These are phyloP conservation scores for Xanthia togata DNA, from an alignment of 2,888 invertebrate genomes.

Conservation along the genomic window DNA sequence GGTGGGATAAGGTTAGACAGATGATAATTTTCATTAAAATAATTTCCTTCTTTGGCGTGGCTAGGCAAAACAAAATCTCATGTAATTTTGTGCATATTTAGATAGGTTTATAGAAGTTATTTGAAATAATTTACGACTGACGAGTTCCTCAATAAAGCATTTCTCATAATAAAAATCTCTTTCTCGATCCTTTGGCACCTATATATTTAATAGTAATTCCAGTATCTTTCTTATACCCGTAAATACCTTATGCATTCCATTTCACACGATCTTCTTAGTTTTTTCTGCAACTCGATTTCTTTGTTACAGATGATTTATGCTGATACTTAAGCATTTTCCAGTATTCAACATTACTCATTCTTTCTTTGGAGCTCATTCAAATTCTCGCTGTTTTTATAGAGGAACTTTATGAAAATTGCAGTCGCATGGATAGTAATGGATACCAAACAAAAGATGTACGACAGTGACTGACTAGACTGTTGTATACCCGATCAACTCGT, in stretches of 20 bases:
- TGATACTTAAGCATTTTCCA: slow-evolving; percentile 76
- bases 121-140: slow-evolving; percentile 6
- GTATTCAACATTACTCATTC: slow-evolving; percentile 72
- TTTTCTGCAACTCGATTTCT: slow-evolving; percentile 70
- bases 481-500: background rate
- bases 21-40: background rate
- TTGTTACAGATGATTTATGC: slow-evolving; percentile 77
- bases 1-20: no score
- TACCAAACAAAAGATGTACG: slow-evolving; percentile 26
- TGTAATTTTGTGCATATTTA: background rate
- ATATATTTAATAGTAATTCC: slow-evolving; percentile 48
- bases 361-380: slow-evolving; percentile 65
- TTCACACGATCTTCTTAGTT: slow-evolving; percentile 66
- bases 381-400: slow-evolving; percentile 62
- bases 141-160: slow-evolving; percentile 29
- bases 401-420: slow-evolving; percentile 55
- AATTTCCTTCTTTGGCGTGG: background rate
- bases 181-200: slow-evolving; percentile 18
- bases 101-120: background rate
- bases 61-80: background rate
- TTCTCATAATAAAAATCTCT: slow-evolving; percentile 36
- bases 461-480: background rate
- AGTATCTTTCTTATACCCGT: slow-evolving; percentile 49
- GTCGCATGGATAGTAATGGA: slow-evolving; percentile 34
- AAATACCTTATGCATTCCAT: slow-evolving; percentile 66